Base-by-base conservation (phyloP, 2,888 invertebrate genomes). In the Tetranychus piercei region DNA sequence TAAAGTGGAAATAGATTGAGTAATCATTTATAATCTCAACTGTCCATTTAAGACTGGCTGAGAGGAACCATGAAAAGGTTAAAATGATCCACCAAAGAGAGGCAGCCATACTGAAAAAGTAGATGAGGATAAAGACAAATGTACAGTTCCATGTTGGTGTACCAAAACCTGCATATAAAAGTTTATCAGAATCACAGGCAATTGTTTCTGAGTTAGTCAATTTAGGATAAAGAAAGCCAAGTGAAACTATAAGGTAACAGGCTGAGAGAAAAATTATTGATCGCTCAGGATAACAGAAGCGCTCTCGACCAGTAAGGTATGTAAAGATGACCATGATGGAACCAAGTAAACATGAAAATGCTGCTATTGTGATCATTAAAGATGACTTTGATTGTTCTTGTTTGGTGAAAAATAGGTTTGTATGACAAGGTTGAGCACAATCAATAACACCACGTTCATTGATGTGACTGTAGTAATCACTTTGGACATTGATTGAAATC, bases 61-160 rank as follows among this genome's bases (percentile, higher is more conserved):
- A 94, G 78, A 99, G 87, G 85, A 97, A 97, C 99, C 97, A 99
- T 72, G 96, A 95, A 83, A 99, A 90, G 74, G 95, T 90, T 22
- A 99, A 85, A 77, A 97, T 88, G 73, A 97, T 94, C 87, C 87
- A 87, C 97, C 97, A 99, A 76, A 96, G 91, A 34, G 93, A 92
- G 0, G 94, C 93, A 1, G 97, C 94, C 95, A 97, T 97, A 77
- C 95, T 94, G 85, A 97, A 99, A 86, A 94, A 97, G 85, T 99
- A 99, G 45, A 94, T 90, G 78, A 99, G 86, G 66, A 96, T 86
- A 84, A 99, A 99, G 76, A 96, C 94, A 77, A 92, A 86, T 1
- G 94, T 92, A 85, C 99, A 99, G 1, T 89, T 87, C 44, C 76
- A 77, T 23, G 78, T 76, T 20, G 11, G 22, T 5, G 22, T 20